Conservation (phyloP, 2,113 vertebrate species). For the Myrmophylax atrothorax region DNA sequence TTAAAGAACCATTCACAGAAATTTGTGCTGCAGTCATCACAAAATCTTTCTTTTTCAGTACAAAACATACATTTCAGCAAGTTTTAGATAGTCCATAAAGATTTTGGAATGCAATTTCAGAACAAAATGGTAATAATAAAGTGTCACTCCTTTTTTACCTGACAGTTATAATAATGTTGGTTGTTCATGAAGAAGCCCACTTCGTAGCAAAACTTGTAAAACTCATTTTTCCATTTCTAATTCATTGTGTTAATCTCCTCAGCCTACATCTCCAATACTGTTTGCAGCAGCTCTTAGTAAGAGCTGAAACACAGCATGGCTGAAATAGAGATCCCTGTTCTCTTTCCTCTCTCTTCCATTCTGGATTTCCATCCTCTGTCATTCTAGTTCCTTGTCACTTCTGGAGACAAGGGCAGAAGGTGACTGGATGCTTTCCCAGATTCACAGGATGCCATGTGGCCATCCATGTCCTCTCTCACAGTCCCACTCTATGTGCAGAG, state of each 20-base stretch:
- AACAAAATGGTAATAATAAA: neutral
- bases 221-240: neutral
- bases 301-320: neutral
- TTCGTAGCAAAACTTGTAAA: neutral
- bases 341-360: neutral
- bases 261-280: neutral
- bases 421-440: neutral
- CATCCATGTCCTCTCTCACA: neutral
- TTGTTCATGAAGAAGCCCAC: neutral
- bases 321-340: neutral
- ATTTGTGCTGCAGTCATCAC: constrained; percentile 48
- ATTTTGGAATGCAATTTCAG: neutral
- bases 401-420: neutral
- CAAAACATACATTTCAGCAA: neutral
- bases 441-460: neutral
- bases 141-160: neutral
- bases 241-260: neutral
- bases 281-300: neutral
- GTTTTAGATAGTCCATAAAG: neutral
- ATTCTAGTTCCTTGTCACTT: neutral
- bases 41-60: constrained; percentile 20
- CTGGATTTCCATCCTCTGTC: neutral
- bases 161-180: neutral
- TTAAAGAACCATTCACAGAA: constrained; percentile 29
- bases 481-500: neutral